These are phyloP conservation scores for Bombyx mori DNA, from an alignment of 1,140 invertebrate species.

Conservation along the genomic window ASM3026992v2 NC_085122.1:12741501-12742000, in stretches of 20 bases:
- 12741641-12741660: conserved; percentile 24
- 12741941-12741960: conserved; percentile 8
- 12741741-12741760: conserved; percentile 72
- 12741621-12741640: conserved; percentile 52
- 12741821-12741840: conserved; percentile 6
- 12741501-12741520: conserved; percentile 15
- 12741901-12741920: conserved; percentile 8
- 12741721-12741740: conserved; percentile 73
- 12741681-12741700: conserved; percentile 42
- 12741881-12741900: conserved; percentile 12
- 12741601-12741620: conserved; percentile 73
- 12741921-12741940: conserved; percentile 11
- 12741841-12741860: conserved; percentile 14
- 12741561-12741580: conserved; percentile 62
- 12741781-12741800: conserved; percentile 7
- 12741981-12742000: conserved; percentile 3
- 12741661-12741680: conserved; percentile 27
- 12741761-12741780: conserved; percentile 70
- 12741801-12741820: conserved; percentile 9
- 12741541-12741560: conserved; percentile 57
- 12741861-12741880: conserved; percentile 14
- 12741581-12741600: conserved; percentile 72
- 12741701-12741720: conserved; percentile 66
- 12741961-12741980: conserved; percentile 3
- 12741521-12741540: conserved; percentile 52